These are phyloP conservation scores for Aplysina aerophoba DNA, from an alignment of 37 sponge, comb jelly and placozoan genomes.

Conservation along the genomic window DNA sequence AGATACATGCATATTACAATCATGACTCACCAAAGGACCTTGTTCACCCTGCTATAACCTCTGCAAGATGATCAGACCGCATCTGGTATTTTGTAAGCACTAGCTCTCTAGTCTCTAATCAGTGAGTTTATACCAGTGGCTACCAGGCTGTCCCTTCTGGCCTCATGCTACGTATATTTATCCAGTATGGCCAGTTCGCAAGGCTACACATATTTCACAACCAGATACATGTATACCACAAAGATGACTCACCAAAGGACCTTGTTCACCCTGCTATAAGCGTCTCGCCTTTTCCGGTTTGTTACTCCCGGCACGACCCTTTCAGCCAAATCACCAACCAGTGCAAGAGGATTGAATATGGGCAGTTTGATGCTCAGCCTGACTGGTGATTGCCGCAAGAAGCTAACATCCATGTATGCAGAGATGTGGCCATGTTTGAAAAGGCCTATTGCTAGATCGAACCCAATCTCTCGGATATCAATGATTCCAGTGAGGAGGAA, in stretches of 20 bases:
- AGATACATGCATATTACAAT: not conserved
- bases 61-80: no score
- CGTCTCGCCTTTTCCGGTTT: not conserved
- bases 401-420: not conserved
- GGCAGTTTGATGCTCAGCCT: not conserved
- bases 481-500: constrained; percentile 22
- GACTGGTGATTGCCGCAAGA: not conserved
- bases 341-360: constrained; percentile 7
- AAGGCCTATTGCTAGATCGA: constrained; percentile 11
- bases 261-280: not conserved
- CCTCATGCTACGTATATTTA: no score
- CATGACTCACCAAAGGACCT: constrained; percentile 13
- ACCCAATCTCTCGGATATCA: constrained; percentile 26
- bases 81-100: no score
- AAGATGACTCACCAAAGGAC: not conserved
- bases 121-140: no score
- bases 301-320: not conserved
- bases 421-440: constrained; percentile 10
- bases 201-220: no score
- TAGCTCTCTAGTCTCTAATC: no score
- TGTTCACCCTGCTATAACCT: not conserved
- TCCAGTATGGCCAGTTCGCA: no score
- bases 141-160: no score
- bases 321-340: constrained; percentile 17
- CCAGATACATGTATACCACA: no score